Conservation (phyloP, 2,888 invertebrate genomes). For the Heliconius erato region DNA sequence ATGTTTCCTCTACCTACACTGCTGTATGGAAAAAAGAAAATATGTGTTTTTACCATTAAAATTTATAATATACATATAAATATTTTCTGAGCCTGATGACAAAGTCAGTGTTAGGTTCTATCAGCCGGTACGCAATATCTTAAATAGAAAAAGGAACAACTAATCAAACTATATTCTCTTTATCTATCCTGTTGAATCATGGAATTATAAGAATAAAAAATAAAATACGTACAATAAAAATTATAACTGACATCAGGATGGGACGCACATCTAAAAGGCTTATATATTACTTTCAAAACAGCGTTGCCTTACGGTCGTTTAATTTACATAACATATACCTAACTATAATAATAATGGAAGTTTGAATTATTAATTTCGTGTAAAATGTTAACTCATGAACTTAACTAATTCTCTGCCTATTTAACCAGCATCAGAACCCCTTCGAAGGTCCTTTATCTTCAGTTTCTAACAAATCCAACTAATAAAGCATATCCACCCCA, state of each 20-base stretch:
- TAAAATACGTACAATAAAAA: background rate
- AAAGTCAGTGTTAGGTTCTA: too few species aligned
- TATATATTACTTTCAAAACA: background rate
- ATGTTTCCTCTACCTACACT: too few species aligned
- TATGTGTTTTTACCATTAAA: too few species aligned
- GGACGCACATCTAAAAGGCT: background rate
- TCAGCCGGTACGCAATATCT: too few species aligned
- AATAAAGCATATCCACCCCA: slow-evolving; percentile 70
- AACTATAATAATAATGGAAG: slow-evolving; percentile 38
- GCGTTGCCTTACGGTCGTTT: slow-evolving; percentile 12
- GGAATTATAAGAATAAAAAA: too few species aligned
- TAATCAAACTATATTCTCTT: too few species aligned
- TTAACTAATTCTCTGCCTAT: slow-evolving; percentile 62
- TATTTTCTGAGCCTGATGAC: too few species aligned
- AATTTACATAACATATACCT: slow-evolving; percentile 25
- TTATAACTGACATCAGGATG: background rate
- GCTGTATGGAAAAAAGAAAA: too few species aligned
- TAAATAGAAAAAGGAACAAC: too few species aligned
- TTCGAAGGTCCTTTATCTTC: slow-evolving; percentile 67
- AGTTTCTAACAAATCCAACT: slow-evolving; percentile 68
- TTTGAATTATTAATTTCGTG: slow-evolving; percentile 57
- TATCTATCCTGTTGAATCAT: too few species aligned
- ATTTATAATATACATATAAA: too few species aligned
- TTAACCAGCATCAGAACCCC: slow-evolving; percentile 64
- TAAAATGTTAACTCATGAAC: slow-evolving; percentile 54